Conservation (phyloP, 2,888 invertebrate genomes). For the Pyrochroa serraticornis region DNA sequence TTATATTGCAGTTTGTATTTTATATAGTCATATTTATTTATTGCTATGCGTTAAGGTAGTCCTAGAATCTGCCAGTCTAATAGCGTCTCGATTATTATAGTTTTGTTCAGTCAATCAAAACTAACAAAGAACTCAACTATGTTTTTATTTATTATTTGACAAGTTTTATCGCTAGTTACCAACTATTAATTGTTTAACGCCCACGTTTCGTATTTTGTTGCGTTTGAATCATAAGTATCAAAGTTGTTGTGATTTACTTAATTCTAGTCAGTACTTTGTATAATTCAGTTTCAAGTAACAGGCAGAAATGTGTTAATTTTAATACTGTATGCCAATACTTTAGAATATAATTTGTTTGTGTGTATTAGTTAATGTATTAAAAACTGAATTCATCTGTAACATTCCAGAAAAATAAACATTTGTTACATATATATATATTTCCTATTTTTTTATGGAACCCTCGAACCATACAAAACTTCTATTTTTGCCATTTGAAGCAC, state of each 20-base stretch:
- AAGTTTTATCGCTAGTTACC: conserved; percentile 43
- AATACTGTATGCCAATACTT: conserved; percentile 34
- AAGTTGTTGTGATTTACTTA: conserved; percentile 52
- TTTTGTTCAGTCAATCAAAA: conserved; percentile 21
- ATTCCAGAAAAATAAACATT: conserved; percentile 57
- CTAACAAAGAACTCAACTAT: conserved; percentile 5
- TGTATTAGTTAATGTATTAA: conserved; percentile 35
- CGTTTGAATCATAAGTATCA: conserved; percentile 37
- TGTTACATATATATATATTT: conserved; percentile 43
- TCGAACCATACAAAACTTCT: too few relatives aligned
- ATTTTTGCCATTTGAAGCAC: too few relatives aligned
- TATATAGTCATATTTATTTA: conserved; percentile 34
- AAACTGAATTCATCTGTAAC: conserved; percentile 49
- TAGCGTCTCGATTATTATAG: conserved; percentile 10
- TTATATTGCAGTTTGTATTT: conserved; percentile 17
- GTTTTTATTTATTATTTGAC: conserved; percentile 27
- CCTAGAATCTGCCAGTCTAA: conserved; percentile 7
- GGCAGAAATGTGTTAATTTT: conserved; percentile 34
- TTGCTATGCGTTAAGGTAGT: not conserved
- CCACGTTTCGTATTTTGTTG: conserved; percentile 33
- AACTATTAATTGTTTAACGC: conserved; percentile 35
- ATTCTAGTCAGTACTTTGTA: conserved; percentile 53
- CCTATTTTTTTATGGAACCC: too few relatives aligned
- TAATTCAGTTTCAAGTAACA: conserved; percentile 28
- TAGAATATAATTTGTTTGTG: conserved; percentile 36